Evolutionary conservation across 1,140 invertebrate genomes (phyloP).

Genomic region (Teleogryllus occipitalis): DNA sequence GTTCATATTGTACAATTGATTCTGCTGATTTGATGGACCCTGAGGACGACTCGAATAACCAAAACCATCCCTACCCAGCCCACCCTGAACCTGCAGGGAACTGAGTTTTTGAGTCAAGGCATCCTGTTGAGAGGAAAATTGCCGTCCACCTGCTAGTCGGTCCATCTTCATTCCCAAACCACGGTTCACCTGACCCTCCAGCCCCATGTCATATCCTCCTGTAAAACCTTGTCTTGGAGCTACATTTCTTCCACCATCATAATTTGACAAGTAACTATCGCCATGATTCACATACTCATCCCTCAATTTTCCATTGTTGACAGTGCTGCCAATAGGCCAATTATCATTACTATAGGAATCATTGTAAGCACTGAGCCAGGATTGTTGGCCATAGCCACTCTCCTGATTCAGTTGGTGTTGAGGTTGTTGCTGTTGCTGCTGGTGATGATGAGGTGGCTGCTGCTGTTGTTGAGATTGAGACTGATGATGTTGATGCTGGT

Average conservation of each 20-base stretch:
- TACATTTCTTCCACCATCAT: background rate
- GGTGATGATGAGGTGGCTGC: slow-evolving; percentile 38
- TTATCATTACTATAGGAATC: slow-evolving; percentile 10
- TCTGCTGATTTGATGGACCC: background rate
- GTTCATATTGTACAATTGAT: slow-evolving; percentile 13
- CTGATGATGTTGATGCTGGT: slow-evolving; percentile 17
- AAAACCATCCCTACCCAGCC: background rate
- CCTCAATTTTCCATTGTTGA: slow-evolving; percentile 5
- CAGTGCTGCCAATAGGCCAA: slow-evolving; percentile 11
- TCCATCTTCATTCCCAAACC: background rate
- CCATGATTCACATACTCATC: slow-evolving; percentile 9
- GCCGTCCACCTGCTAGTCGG: background rate
- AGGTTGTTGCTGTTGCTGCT: slow-evolving; percentile 35
- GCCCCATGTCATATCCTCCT: background rate
- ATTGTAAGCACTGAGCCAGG: slow-evolving; percentile 17
- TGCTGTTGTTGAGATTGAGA: slow-evolving; percentile 27
- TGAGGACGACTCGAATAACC: background rate
- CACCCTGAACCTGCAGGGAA: background rate
- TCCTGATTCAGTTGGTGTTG: slow-evolving; percentile 16
- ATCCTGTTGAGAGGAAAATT: slow-evolving; percentile 10
- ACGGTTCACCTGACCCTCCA: background rate
- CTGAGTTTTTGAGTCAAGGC: background rate
- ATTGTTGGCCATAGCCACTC: slow-evolving; percentile 10
- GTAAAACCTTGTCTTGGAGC: background rate
- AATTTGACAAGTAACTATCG: background rate